phyloP scores from a whole-genome alignment of 2,888 invertebrate species.

The Tiphia femorata region DNA sequence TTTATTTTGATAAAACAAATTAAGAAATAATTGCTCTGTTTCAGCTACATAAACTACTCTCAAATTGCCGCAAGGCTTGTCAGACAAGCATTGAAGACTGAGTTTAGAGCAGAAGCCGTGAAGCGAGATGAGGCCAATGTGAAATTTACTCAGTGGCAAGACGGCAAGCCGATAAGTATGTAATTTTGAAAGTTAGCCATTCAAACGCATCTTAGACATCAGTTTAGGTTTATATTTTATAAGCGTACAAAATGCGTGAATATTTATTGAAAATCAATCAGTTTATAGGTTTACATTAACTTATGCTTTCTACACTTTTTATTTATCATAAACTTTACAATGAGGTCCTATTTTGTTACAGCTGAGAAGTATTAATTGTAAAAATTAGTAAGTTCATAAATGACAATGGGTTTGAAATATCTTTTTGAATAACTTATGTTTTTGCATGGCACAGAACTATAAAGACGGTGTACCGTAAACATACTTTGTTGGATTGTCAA shows the following conservation, averaged over 20 bases:
- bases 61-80: slow-evolving; percentile 90
- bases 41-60: slow-evolving; percentile 96
- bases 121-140: slow-evolving; percentile 83
- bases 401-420: neutral
- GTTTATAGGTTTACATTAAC: slow-evolving; percentile 3
- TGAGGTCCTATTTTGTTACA: slow-evolving; percentile 46
- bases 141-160: slow-evolving; percentile 89
- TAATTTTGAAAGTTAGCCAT: slow-evolving; percentile 49
- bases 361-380: slow-evolving; percentile 49
- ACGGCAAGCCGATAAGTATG: slow-evolving; percentile 90
- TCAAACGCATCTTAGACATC: no score
- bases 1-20: neutral
- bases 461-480: no score
- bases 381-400: slow-evolving; percentile 39
- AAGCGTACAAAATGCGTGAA: neutral
- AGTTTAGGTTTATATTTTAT: neutral
- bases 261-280: neutral
- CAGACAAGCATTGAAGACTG: slow-evolving; percentile 84
- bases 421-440: no score
- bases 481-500: no score
- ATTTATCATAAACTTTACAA: neutral
- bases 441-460: no score
- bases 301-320: slow-evolving; percentile 4
- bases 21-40: slow-evolving; percentile 41
- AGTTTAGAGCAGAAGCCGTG: slow-evolving; percentile 79